Evolutionary conservation across 2,888 invertebrate genomes (phyloP).

Genomic region (Dynastes tityus): DNA sequence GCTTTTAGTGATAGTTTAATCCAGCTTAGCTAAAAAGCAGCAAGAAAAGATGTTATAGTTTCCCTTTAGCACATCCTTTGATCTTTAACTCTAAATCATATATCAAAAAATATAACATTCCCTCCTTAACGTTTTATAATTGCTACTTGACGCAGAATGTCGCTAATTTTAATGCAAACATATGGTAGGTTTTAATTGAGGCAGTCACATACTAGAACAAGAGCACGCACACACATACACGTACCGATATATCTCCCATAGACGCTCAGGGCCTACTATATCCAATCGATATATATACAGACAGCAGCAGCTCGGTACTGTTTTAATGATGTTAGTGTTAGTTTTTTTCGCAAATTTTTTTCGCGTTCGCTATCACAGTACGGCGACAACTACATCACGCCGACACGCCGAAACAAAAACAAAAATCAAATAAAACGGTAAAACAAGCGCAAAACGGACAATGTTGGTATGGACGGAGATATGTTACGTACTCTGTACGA

Average conservation of each 20-base stretch:
- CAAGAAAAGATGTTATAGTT: too few relatives aligned
- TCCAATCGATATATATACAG: constrained; percentile 43
- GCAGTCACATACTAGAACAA: constrained; percentile 10
- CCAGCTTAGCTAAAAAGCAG: too few relatives aligned
- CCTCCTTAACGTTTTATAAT: constrained; percentile 5
- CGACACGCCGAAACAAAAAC: constrained; percentile 37
- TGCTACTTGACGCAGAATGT: not conserved
- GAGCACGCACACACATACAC: too few relatives aligned
- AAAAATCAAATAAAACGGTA: constrained; percentile 36
- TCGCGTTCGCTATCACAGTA: constrained; percentile 29
- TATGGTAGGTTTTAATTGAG: constrained; percentile 49
- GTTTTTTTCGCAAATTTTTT: constrained; percentile 25
- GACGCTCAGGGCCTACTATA: not conserved
- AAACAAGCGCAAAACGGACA: constrained; percentile 37
- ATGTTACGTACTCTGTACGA: not conserved
- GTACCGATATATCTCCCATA: constrained; percentile 8
- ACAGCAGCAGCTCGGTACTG: constrained; percentile 44
- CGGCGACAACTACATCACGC: constrained; percentile 40
- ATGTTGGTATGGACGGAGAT: constrained; percentile 11
- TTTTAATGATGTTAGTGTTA: constrained; percentile 47
- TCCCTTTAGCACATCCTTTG: too few relatives aligned
- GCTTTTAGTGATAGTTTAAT: too few relatives aligned
- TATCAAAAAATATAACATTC: not conserved
- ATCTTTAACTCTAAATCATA: too few relatives aligned
- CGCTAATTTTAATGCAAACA: constrained; percentile 47